A percentile compares a stretch with the other conserved stretches of the same genome.
Evolutionary conservation across 2,113 vertebrate genomes (phyloP).

Genomic region (Tretioscincus oriximinensis): DNA sequence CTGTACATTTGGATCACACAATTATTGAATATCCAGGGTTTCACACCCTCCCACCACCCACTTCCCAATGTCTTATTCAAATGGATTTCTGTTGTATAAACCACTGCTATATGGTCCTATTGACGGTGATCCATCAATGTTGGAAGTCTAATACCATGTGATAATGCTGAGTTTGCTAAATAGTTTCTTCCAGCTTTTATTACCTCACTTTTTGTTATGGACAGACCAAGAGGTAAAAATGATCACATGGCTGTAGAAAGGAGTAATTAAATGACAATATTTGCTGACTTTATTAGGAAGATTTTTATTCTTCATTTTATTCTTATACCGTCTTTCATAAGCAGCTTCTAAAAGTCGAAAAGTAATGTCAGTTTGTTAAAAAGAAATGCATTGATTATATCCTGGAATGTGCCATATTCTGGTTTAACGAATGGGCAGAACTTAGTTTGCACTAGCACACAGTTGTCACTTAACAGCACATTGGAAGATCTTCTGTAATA

Average conservation of each 20-base stretch:
- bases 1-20: background rate
- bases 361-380: background rate
- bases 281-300: background rate
- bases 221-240: fast-evolving
- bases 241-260: background rate
- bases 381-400: too few relatives aligned
- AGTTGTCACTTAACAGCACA: background rate
- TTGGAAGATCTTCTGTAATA: background rate
- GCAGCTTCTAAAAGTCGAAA: background rate
- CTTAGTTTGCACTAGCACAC: background rate
- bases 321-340: background rate
- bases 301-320: background rate
- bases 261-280: too few relatives aligned
- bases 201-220: background rate
- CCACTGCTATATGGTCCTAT: background rate
- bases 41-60: too few relatives aligned
- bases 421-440: background rate
- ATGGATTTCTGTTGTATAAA: background rate
- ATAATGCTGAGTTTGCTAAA: background rate
- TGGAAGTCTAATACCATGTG: background rate
- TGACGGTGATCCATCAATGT: background rate
- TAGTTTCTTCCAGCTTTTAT: background rate
- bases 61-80: too few relatives aligned
- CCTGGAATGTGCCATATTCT: too few relatives aligned
- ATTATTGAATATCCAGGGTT: too few relatives aligned